These are phyloP conservation scores for Poecilia picta DNA, from an alignment of 2,797 vertebrate species.

Conservation along the genomic window DNA sequence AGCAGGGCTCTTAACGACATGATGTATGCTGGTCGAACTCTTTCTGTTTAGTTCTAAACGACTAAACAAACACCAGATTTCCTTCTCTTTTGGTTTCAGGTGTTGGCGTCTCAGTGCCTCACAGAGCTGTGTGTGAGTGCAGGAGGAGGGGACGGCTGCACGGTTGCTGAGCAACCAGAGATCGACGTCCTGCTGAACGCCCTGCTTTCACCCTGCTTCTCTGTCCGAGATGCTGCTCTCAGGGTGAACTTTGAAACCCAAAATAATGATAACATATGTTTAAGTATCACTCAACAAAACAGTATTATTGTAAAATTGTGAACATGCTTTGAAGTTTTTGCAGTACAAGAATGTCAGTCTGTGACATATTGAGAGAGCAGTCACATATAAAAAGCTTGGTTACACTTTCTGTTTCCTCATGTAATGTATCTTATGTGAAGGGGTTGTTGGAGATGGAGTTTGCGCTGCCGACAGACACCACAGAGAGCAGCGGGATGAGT, in stretches of 20 bases:
- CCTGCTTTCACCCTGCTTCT: constrained; percentile 91
- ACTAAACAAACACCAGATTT: not conserved
- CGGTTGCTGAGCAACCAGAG: constrained; percentile 93
- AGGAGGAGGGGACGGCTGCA: constrained; percentile 88
- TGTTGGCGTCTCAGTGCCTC: constrained; percentile 89
- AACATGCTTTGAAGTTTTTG: not conserved
- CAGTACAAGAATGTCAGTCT: not conserved
- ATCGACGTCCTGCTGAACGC: constrained; percentile 90
- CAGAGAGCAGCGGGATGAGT: constrained; percentile 88
- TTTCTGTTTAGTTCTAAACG: not conserved
- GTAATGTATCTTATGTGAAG: constrained; percentile 62
- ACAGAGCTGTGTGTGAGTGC: constrained; percentile 90
- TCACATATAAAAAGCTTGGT: not conserved
- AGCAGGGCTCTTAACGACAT: not conserved
- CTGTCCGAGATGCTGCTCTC: constrained; percentile 92
- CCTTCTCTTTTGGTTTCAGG: constrained; percentile 73
- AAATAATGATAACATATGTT: not conserved
- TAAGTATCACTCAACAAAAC: not conserved
- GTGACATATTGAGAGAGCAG: not conserved
- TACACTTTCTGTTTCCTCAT: not conserved
- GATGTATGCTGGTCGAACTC: not conserved
- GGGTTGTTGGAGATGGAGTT: constrained; percentile 93
- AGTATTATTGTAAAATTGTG: not conserved
- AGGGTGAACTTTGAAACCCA: constrained; percentile 78
- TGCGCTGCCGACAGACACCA: constrained; percentile 90